phyloP scores from a whole-genome alignment of 2,113 vertebrate species.

The Sapayoa aenigma region DNA sequence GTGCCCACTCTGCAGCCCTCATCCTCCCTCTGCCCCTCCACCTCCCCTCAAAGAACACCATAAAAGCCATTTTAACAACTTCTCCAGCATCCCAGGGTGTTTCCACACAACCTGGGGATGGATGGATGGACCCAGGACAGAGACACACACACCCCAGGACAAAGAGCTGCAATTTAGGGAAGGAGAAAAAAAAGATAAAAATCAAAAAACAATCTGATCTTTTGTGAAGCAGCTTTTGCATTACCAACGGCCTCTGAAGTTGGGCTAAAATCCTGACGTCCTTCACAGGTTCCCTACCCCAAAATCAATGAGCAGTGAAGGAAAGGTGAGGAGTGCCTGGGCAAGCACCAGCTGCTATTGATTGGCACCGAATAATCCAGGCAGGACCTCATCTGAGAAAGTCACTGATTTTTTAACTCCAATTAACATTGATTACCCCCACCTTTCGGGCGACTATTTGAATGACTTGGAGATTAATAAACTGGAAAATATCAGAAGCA shows the following conservation, averaged over 20 bases:
- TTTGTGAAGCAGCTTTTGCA: neutral
- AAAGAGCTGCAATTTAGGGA: neutral
- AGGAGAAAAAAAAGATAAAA: neutral
- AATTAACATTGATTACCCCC: slow-evolving; percentile 60
- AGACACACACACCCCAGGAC: accelerated
- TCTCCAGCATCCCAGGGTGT: accelerated
- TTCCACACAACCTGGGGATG: neutral
- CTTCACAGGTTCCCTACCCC: neutral
- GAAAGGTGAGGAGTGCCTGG: slow-evolving; percentile 55
- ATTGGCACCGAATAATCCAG: slow-evolving; percentile 59
- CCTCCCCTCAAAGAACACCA: neutral
- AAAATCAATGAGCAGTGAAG: slow-evolving; percentile 34
- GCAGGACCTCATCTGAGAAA: slow-evolving; percentile 52
- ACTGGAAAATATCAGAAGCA: slow-evolving; percentile 21
- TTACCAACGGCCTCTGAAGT: neutral
- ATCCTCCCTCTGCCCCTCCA: neutral
- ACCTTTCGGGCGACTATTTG: slow-evolving; percentile 51
- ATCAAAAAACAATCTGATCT: neutral
- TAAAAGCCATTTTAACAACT: neutral
- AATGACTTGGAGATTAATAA: slow-evolving; percentile 58
- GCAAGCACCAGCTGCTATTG: slow-evolving; percentile 39
- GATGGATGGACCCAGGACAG: accelerated
- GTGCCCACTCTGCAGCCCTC: neutral
- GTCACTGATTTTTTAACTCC: slow-evolving; percentile 54
- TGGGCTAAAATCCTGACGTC: neutral